These are phyloP conservation scores for Piprites chloris DNA, from an alignment of 2,113 vertebrate genomes.

Conservation along the genomic window DNA sequence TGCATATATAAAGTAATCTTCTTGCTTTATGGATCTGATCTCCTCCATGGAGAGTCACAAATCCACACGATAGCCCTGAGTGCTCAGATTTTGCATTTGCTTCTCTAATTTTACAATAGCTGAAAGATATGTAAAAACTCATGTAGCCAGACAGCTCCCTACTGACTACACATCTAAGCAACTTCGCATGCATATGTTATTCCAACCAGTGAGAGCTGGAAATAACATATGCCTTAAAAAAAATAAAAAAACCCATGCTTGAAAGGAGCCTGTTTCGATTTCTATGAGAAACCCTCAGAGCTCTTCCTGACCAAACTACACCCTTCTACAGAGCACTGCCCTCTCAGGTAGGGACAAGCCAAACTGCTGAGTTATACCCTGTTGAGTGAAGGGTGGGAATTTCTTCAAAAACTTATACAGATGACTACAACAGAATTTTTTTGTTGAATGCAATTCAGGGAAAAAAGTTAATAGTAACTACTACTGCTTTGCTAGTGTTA, in stretches of 20 bases:
- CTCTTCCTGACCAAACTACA: neutral
- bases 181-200: constrained; percentile 62
- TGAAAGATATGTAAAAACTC: constrained; percentile 60
- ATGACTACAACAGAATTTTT: neutral
- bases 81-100: constrained; percentile 46
- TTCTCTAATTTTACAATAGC: constrained; percentile 48
- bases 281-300: neutral
- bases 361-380: neutral
- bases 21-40: constrained; percentile 22
- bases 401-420: neutral
- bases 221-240: neutral
- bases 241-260: neutral
- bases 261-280: neutral
- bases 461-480: neutral
- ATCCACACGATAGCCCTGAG: constrained; percentile 50
- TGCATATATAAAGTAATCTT: constrained; percentile 40
- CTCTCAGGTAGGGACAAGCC: neutral
- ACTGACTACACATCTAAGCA: constrained; percentile 47
- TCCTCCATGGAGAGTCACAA: constrained; percentile 54
- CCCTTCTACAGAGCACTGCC: neutral
- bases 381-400: neutral
- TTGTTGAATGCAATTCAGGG: neutral
- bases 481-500: neutral
- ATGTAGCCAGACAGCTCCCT: constrained; percentile 56
- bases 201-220: constrained; percentile 16